phyloP scores from a whole-genome alignment of 2,797 vertebrate genomes.

The Microhierax caerulescens region DNA sequence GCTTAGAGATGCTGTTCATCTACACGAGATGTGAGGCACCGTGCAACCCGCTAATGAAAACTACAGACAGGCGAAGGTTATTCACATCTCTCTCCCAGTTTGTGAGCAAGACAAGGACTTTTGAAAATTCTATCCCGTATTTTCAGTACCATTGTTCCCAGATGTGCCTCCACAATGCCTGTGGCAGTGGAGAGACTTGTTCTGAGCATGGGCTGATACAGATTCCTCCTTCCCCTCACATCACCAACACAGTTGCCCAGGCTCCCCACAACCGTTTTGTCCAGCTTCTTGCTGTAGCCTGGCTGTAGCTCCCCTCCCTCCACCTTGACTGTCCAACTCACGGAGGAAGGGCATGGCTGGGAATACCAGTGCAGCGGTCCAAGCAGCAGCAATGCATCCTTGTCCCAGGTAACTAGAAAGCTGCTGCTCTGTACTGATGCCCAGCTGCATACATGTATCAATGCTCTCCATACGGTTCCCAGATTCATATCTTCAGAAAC shows the following conservation, averaged over 20 bases:
- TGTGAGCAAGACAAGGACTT: background rate
- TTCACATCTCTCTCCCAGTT: background rate
- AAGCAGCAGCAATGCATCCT: background rate
- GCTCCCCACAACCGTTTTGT: background rate
- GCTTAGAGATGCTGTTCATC: background rate
- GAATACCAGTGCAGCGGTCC: background rate
- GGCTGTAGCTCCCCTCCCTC: background rate
- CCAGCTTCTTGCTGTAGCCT: background rate
- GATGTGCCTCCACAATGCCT: too few relatives aligned
- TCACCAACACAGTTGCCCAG: background rate
- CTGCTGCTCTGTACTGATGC: background rate
- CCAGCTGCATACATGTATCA: background rate
- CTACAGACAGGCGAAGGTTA: background rate
- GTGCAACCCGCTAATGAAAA: background rate
- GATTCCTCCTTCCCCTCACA: background rate
- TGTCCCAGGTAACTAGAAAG: too few relatives aligned
- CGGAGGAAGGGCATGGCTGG: background rate
- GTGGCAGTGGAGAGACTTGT: background rate
- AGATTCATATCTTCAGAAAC: fast-evolving
- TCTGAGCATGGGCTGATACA: background rate
- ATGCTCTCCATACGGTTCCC: background rate
- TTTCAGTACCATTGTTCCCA: background rate
- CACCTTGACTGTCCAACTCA: background rate
- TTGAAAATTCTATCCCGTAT: background rate
- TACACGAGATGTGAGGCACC: background rate